A percentile compares a stretch with the other conserved stretches of the same genome.
Evolutionary conservation across 2,888 invertebrate genomes (phyloP).

Genomic region (Trypoxylon attenuatum): DNA sequence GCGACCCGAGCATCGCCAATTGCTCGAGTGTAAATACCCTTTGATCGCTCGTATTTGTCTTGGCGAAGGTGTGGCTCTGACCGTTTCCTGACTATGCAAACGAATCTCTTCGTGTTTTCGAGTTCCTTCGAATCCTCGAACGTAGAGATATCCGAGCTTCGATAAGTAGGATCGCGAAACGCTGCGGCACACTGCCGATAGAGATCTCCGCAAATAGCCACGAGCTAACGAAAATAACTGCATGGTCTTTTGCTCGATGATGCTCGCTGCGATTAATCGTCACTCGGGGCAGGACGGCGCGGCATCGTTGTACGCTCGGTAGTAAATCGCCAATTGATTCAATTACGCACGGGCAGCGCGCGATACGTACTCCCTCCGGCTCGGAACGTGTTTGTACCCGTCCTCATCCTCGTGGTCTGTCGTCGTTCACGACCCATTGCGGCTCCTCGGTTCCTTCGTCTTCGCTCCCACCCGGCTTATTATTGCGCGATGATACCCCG

Average conservation of each 20-base stretch:
- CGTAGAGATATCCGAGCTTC: too few species aligned
- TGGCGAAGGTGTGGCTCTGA: too few species aligned
- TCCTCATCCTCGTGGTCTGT: slow-evolving; percentile 13
- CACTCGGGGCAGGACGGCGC: slow-evolving; percentile 38
- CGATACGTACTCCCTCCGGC: slow-evolving; percentile 22
- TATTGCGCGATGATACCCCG: slow-evolving; percentile 34
- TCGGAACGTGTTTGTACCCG: too few species aligned
- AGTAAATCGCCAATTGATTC: slow-evolving; percentile 49
- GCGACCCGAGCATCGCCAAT: too few species aligned
- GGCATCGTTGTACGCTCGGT: too few species aligned
- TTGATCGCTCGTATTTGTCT: too few species aligned
- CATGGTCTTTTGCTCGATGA: slow-evolving; percentile 16
- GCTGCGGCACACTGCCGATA: slow-evolving; percentile 4
- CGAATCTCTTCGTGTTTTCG: too few species aligned
- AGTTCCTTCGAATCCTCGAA: too few species aligned
- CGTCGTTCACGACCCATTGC: slow-evolving; percentile 9
- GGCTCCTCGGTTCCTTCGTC: not conserved
- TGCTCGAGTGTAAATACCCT: too few species aligned
- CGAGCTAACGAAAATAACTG: slow-evolving; percentile 39
- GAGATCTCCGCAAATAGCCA: slow-evolving; percentile 32
- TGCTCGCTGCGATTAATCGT: slow-evolving; percentile 34
- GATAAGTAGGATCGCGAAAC: too few species aligned
- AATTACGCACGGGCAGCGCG: slow-evolving; percentile 32
- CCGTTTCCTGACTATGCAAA: too few species aligned
- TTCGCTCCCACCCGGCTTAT: slow-evolving; percentile 21